phyloP scores from a whole-genome alignment of 2,797 vertebrate genomes.

The Pseudotriccus pelzelni region DNA sequence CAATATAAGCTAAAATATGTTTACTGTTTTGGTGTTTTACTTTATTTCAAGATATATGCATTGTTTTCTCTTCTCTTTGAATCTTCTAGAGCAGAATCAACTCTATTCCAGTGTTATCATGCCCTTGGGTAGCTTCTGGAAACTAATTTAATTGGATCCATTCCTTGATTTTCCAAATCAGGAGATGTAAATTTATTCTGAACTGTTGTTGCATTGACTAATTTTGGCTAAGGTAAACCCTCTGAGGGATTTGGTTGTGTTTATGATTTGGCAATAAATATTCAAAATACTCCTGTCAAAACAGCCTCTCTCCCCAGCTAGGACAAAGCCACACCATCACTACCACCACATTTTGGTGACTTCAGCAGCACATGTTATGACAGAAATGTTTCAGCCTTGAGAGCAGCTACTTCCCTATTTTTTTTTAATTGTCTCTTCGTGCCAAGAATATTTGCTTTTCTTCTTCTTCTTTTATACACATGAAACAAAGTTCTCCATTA shows the following conservation, averaged over 20 bases:
- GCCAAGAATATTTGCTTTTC: conserved; percentile 17
- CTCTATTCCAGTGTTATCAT: neutral
- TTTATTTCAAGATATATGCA: neutral
- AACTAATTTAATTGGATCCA: neutral
- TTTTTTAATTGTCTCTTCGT: conserved; percentile 42
- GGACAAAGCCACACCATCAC: neutral
- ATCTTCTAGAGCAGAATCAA: neutral
- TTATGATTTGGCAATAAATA: conserved; percentile 42
- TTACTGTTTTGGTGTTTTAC: neutral
- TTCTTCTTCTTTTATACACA: conserved; percentile 15
- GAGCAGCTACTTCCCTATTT: conserved; percentile 29
- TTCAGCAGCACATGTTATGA: conserved; percentile 36
- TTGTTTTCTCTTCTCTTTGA: neutral
- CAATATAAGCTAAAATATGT: neutral
- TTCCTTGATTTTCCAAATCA: conserved; percentile 8
- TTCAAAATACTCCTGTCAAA: neutral
- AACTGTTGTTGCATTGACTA: neutral
- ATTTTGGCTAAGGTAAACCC: neutral
- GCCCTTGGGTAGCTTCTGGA: neutral
- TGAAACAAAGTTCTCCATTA: neutral
- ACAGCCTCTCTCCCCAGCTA: neutral
- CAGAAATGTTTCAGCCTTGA: conserved; percentile 36
- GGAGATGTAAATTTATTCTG: neutral
- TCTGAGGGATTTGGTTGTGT: neutral
- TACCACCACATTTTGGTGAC: conserved; percentile 1